These are phyloP conservation scores for Ahaetulla prasina DNA, from an alignment of 2,113 vertebrate genomes.

Conservation along the genomic window DNA sequence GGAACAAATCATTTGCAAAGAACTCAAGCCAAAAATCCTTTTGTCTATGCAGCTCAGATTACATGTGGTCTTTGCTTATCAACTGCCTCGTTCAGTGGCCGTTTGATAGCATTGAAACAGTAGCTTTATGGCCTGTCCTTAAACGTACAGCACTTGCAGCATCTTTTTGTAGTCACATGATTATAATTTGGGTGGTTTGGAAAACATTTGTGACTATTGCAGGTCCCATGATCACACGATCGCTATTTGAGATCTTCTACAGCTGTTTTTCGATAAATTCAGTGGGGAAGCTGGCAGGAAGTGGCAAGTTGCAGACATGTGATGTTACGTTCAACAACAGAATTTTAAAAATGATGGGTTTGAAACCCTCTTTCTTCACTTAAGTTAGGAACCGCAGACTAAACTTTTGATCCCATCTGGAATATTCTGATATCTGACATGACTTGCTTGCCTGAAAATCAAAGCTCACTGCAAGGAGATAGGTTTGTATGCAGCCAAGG, in stretches of 20 bases:
- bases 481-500: slow-evolving; percentile 6
- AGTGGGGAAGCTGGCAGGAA: background rate
- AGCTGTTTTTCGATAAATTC: too few species aligned
- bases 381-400: background rate
- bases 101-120: background rate
- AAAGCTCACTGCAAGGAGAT: slow-evolving; percentile 19
- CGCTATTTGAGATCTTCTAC: too few species aligned
- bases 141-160: background rate
- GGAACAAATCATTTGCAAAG: background rate
- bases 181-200: background rate
- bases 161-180: background rate
- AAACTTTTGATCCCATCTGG: background rate
- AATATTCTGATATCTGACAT: background rate
- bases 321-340: background rate
- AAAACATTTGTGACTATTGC: background rate
- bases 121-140: background rate
- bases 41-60: background rate
- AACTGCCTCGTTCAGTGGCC: background rate
- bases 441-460: background rate
- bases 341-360: background rate
- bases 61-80: background rate
- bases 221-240: background rate
- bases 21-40: background rate
- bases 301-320: background rate
- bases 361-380: background rate